phyloP scores from a whole-genome alignment of 2,113 vertebrate species.

The Embiotoca jacksoni region DNA sequence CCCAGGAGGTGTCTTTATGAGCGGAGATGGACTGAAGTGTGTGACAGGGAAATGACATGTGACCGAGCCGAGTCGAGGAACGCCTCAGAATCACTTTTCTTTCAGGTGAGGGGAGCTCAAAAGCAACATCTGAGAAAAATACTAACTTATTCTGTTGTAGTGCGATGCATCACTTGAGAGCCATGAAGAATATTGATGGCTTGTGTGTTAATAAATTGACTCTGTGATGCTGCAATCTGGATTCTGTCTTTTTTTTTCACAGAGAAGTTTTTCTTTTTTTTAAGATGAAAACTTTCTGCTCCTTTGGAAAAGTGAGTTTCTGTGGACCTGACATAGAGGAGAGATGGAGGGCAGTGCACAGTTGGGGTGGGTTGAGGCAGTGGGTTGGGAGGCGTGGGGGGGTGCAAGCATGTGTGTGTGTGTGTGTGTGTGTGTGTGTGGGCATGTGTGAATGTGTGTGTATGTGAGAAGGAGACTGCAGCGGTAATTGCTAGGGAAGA shows the following conservation, averaged over 20 bases:
- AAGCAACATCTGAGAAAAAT: constrained; percentile 16
- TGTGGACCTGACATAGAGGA: constrained; percentile 65
- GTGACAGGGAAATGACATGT: constrained; percentile 40
- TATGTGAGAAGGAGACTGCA: constrained; percentile 58
- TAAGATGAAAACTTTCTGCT: constrained; percentile 54
- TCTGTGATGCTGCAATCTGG: constrained; percentile 10
- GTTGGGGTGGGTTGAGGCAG: constrained; percentile 61
- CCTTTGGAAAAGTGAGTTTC: constrained; percentile 41
- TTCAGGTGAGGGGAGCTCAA: not conserved
- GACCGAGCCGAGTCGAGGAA: constrained; percentile 6
- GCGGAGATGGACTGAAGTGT: constrained; percentile 27
- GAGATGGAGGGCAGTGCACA: constrained; percentile 79
- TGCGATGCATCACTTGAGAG: constrained; percentile 55
- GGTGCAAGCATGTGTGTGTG: not conserved
- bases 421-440: constrained; percentile 17
- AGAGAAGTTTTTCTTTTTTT: constrained; percentile 34
- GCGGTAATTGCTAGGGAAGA: constrained; percentile 79
- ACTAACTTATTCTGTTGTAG: constrained; percentile 32
- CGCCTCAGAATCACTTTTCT: not conserved
- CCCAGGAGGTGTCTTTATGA: constrained; percentile 18
- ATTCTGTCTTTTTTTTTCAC: constrained; percentile 2
- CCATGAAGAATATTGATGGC: constrained; percentile 52
- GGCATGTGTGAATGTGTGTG: constrained; percentile 45
- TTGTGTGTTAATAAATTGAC: constrained; percentile 43
- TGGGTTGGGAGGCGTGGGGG: constrained; percentile 33